Conservation (phyloP, 2,888 invertebrate genomes). For the Mimachlamys varia region DNA sequence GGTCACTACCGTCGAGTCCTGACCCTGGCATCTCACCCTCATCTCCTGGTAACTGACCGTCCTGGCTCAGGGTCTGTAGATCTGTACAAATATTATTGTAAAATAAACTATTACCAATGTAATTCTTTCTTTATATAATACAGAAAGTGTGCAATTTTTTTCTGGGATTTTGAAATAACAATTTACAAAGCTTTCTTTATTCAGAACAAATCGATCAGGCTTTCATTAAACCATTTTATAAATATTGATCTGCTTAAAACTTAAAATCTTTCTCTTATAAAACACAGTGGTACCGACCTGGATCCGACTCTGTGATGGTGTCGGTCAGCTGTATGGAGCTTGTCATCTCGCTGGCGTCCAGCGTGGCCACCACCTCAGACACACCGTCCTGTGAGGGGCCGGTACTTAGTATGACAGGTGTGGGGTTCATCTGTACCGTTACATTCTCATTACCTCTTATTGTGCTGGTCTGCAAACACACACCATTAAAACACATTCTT, state of each 20-base stretch:
- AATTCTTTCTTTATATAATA: no score
- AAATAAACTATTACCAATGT: neutral
- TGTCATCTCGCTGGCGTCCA: slow-evolving; percentile 52
- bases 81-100: neutral
- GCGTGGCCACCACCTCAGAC: slow-evolving; percentile 47
- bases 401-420: slow-evolving; percentile 68
- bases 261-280: neutral
- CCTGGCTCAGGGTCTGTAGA: neutral
- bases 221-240: no score
- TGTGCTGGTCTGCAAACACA: neutral
- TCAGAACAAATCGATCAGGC: no score
- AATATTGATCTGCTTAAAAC: no score
- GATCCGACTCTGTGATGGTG: slow-evolving; percentile 52
- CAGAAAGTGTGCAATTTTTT: no score
- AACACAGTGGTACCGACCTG: slow-evolving; percentile 43
- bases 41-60: neutral
- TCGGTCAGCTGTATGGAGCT: slow-evolving; percentile 52
- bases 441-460: slow-evolving; percentile 63
- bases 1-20: neutral
- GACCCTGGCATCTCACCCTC: slow-evolving; percentile 11
- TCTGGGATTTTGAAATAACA: no score
- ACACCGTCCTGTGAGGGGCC: slow-evolving; percentile 51
- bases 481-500: neutral
- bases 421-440: slow-evolving; percentile 72
- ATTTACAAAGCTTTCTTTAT: no score